Evolutionary conservation across 2,113 vertebrate species (phyloP).

Genomic region (Sphyrna mokarran): DNA sequence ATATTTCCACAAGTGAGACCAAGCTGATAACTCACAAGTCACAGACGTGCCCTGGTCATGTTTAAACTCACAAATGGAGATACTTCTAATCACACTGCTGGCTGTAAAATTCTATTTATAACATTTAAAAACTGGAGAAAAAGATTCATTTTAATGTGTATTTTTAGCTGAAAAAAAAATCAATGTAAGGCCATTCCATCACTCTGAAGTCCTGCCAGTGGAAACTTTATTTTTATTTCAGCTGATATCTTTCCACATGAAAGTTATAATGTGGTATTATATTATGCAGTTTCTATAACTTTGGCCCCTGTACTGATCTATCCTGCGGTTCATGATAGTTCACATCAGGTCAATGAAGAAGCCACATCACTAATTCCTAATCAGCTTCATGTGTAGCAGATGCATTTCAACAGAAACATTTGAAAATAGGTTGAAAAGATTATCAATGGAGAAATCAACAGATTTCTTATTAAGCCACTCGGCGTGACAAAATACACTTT

Average conservation of each 20-base stretch:
- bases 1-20: neutral
- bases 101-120: neutral
- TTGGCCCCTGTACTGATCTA: neutral
- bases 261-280: neutral
- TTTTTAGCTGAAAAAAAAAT: constrained; percentile 19
- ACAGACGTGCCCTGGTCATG: neutral
- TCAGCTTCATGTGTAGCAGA: constrained; percentile 11
- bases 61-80: neutral
- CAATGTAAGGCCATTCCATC: neutral
- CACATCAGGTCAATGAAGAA: neutral
- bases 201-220: constrained; percentile 23
- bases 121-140: neutral
- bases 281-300: neutral
- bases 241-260: constrained; percentile 23
- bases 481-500: neutral
- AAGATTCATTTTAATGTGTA: neutral
- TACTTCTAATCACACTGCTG: neutral
- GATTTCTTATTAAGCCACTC: neutral
- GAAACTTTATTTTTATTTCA: constrained; percentile 27
- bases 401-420: constrained; percentile 29
- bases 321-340: neutral
- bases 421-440: neutral
- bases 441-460: neutral
- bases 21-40: neutral
- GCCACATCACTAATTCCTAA: constrained; percentile 9